These are phyloP conservation scores for Drosophila leonis DNA, from an alignment of 2,888 invertebrate species.

Conservation along the genomic window DNA sequence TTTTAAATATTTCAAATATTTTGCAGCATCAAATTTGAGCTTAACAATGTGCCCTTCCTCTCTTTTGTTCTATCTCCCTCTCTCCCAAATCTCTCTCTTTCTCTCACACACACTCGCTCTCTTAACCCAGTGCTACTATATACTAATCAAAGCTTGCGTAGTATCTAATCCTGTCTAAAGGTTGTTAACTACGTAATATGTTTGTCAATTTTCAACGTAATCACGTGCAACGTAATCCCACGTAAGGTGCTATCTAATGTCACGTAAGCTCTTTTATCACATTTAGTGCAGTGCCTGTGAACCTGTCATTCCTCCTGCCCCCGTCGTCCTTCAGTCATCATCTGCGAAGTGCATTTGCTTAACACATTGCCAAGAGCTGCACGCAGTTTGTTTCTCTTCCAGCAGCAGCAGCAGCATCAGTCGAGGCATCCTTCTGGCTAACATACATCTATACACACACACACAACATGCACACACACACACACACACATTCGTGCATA, in stretches of 20 bases:
- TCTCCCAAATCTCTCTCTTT: not conserved
- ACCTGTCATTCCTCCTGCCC: not conserved
- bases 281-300: constrained; percentile 27
- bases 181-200: constrained; percentile 46
- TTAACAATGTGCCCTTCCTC: not conserved
- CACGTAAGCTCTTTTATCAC: constrained; percentile 69
- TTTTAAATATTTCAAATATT: not conserved
- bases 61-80: no score
- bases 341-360: constrained; percentile 46
- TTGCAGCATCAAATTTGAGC: not conserved
- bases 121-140: not conserved
- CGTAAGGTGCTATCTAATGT: constrained; percentile 68
- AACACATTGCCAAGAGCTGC: constrained; percentile 33
- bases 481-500: constrained; percentile 58
- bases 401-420: not conserved
- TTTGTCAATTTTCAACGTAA: constrained; percentile 52
- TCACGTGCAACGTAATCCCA: constrained; percentile 53
- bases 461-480: constrained; percentile 9
- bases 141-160: constrained; percentile 5
- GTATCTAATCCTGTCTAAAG: constrained; percentile 15
- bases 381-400: constrained; percentile 22
- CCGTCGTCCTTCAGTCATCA: constrained; percentile 9
- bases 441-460: constrained; percentile 15
- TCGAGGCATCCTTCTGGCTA: constrained; percentile 10
- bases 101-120: not conserved